Evolutionary conservation across 2,888 invertebrate species (phyloP), one percentile per base, ranked within the genome.

Genomic region (Luperina testacea): DNA sequence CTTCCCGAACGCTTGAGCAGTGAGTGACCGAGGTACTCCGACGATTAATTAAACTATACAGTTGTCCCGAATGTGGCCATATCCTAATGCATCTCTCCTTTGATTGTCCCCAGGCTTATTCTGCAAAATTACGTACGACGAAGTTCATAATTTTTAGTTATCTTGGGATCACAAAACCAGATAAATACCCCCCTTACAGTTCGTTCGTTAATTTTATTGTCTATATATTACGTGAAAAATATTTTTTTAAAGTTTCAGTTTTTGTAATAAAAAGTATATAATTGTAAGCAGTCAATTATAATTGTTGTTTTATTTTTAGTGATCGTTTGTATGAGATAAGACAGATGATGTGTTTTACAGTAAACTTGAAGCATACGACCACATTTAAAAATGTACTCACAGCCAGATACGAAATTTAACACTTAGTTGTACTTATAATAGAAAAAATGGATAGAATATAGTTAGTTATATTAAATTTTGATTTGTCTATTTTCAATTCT

Each of bases 21-120:
- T 76, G 61, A 83, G 76, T 77, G 87, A 78, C 68, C 75, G 74
- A 87, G 85, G 85, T 87, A 84, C 77, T 72, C 59, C 53, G 17
- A 69, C 38, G 17, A 68, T 84, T 83, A 75, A 17, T 67, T 42
- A 78, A 48, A 45, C 20, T 38, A 51, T 61, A 57, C 2, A 32
- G 20, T 59, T 61, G 42, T 45, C 64, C 45, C 32, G 17, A 45
- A 53, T 65, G 42, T 53, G 48, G 38, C 42, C 42, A 20, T 75
- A 65, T 76, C 73, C 57, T 83, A 83, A 83, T 75, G 72, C 27
- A 63, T 48, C 42, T 38, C 32, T 53, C 57, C 48, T 84, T 67
- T 83, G 75, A 72, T 84, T 83, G 80, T 80, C 71, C 71, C 38
- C 83, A 84, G 72, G 57, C 63, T 72, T 63, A 74, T 63, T 78